Evolutionary conservation across 2,113 vertebrate species (phyloP).

Genomic region (Phainopepla nitens): DNA sequence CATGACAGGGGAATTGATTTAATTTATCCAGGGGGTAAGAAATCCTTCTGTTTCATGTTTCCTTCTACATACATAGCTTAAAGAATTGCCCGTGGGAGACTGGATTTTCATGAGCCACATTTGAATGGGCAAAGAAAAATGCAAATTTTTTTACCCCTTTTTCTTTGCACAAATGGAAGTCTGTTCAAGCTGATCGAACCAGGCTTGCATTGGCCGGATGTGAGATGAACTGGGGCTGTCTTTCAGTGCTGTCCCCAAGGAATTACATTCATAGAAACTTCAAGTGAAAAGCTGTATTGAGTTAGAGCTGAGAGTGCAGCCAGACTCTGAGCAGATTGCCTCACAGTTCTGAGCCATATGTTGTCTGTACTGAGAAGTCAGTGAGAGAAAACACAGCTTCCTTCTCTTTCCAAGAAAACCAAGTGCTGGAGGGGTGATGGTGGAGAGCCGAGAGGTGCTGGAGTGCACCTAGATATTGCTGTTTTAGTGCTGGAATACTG

Average conservation of each 20-base stretch:
- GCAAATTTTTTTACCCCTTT: background rate
- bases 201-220: background rate
- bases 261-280: background rate
- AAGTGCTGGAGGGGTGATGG: background rate
- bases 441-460: background rate
- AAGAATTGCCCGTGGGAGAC: background rate
- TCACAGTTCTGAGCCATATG: conserved; percentile 52
- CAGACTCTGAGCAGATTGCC: conserved; percentile 51
- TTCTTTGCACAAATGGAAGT: background rate
- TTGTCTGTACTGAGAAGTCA: conserved; percentile 42
- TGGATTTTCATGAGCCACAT: background rate
- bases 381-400: conserved; percentile 30
- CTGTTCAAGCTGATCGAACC: background rate
- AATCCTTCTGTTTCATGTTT: conserved; percentile 6
- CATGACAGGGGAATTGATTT: conserved; percentile 8
- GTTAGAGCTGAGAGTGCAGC: background rate
- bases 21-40: background rate
- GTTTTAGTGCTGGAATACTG: background rate
- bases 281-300: background rate
- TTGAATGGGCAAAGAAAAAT: background rate
- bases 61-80: background rate
- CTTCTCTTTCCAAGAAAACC: conserved; percentile 37
- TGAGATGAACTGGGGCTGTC: background rate
- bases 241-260: background rate
- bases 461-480: background rate